Percentiles rank a stretch among this genome's conserved stretches.
These are phyloP conservation scores for Acleris holmiana DNA, from an alignment of 2,888 invertebrate species.

Conservation along the genomic window DNA sequence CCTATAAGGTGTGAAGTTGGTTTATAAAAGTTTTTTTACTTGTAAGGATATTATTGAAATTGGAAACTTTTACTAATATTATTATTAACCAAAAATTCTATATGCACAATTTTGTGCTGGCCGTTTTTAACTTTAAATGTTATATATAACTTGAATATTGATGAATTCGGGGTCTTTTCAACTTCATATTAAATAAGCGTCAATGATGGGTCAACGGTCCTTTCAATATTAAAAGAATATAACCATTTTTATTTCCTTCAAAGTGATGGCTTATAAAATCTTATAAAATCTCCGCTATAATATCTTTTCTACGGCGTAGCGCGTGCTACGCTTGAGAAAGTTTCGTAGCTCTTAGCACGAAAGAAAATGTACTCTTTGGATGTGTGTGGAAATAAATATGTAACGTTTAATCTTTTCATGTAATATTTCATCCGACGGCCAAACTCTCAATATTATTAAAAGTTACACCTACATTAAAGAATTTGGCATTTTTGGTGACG, in stretches of 20 bases:
- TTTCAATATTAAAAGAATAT: neutral
- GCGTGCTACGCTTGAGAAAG: conserved; percentile 41
- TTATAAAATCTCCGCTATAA: too few relatives aligned
- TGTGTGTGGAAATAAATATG: neutral
- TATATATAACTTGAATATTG: too few relatives aligned
- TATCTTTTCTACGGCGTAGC: conserved; percentile 38
- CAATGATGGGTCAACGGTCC: too few relatives aligned
- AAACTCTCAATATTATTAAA: neutral
- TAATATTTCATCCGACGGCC: neutral
- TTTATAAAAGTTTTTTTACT: neutral
- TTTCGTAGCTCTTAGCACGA: conserved; percentile 33
- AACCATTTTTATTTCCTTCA: neutral
- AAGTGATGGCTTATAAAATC: too few relatives aligned
- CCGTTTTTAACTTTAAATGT: too few relatives aligned
- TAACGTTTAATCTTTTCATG: neutral
- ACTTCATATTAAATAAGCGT: too few relatives aligned
- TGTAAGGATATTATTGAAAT: neutral
- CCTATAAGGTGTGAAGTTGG: conserved; percentile 7
- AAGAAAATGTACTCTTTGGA: neutral
- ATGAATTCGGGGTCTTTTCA: too few relatives aligned
- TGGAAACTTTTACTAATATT: too few relatives aligned
- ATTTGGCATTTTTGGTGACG: too few relatives aligned
- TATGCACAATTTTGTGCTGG: too few relatives aligned
- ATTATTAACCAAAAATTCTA: too few relatives aligned
- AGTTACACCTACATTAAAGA: too few relatives aligned